phyloP scores from a whole-genome alignment of 2,888 invertebrate genomes.

The Agelastica alni region DNA sequence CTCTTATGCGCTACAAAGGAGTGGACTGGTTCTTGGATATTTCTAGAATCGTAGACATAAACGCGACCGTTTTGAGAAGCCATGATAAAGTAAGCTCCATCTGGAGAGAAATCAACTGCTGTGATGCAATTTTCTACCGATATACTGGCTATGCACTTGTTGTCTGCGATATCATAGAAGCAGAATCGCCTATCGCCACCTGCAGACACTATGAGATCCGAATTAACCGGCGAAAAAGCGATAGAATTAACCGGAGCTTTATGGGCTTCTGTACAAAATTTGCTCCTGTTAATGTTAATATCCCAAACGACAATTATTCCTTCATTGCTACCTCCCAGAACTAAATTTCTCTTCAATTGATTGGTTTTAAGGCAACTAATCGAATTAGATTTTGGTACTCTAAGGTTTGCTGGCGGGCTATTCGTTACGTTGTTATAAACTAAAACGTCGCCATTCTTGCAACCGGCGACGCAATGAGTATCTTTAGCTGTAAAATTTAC shows the following conservation, averaged over 20 bases:
- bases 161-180: slow-evolving; percentile 61
- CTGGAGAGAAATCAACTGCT: slow-evolving; percentile 49
- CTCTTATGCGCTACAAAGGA: slow-evolving; percentile 60
- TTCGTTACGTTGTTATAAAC: slow-evolving; percentile 48
- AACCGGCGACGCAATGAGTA: slow-evolving; percentile 50
- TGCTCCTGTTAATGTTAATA: slow-evolving; percentile 46
- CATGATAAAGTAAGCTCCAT: slow-evolving; percentile 60
- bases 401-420: slow-evolving; percentile 44
- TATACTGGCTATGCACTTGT: slow-evolving; percentile 48
- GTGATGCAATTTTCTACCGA: slow-evolving; percentile 48
- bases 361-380: slow-evolving; percentile 49
- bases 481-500: slow-evolving; percentile 51
- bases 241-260: slow-evolving; percentile 64
- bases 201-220: slow-evolving; percentile 61
- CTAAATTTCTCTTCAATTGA: slow-evolving; percentile 46
- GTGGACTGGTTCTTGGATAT: slow-evolving; percentile 58
- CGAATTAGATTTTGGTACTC: slow-evolving; percentile 49
- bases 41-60: slow-evolving; percentile 62
- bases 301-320: slow-evolving; percentile 54
- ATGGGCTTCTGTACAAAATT: slow-evolving; percentile 54
- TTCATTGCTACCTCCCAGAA: slow-evolving; percentile 52
- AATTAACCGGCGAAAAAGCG: slow-evolving; percentile 61
- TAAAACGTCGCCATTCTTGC: slow-evolving; percentile 49
- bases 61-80: slow-evolving; percentile 63
- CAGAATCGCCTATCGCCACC: slow-evolving; percentile 63